Evolutionary conservation across 2,113 vertebrate genomes (phyloP).

Genomic region (Craseonycteris thonglongyai): DNA sequence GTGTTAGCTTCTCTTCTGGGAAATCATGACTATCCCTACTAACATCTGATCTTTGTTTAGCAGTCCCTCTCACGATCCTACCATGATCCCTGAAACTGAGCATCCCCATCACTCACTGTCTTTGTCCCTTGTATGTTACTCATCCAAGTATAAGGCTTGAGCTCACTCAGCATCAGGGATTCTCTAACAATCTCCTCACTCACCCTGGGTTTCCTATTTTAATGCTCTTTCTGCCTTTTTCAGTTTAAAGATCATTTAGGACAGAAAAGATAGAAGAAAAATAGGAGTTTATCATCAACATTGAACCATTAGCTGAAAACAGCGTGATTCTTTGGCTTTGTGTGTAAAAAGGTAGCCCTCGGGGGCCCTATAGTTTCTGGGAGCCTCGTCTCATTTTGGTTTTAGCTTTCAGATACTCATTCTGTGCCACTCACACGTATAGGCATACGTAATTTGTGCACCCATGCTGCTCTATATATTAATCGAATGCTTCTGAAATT

Average conservation of each 20-base stretch:
- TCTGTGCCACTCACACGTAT: not conserved
- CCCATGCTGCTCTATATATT: not conserved
- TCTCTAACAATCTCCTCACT: not conserved
- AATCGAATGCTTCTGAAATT: not conserved
- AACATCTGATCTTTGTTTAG: not conserved
- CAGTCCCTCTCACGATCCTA: rapidly evolving
- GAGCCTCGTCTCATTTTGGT: not conserved
- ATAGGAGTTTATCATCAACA: not conserved
- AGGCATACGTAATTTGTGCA: not conserved
- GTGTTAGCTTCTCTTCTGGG: not conserved
- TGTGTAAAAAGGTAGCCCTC: not conserved
- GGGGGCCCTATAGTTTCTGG: not conserved
- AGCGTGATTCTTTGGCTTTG: not conserved
- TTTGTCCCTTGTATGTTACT: not conserved
- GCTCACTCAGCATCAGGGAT: not conserved
- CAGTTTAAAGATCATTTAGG: not conserved
- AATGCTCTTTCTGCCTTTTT: not conserved
- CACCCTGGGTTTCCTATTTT: not conserved
- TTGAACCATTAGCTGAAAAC: not conserved
- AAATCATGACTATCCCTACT: not conserved
- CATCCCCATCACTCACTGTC: not conserved
- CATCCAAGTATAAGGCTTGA: no score
- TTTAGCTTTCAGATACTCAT: not conserved
- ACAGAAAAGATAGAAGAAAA: not conserved
- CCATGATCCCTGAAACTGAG: not conserved